Base-by-base conservation (phyloP, 2,113 vertebrate species). In the Tor tambroides region DNA sequence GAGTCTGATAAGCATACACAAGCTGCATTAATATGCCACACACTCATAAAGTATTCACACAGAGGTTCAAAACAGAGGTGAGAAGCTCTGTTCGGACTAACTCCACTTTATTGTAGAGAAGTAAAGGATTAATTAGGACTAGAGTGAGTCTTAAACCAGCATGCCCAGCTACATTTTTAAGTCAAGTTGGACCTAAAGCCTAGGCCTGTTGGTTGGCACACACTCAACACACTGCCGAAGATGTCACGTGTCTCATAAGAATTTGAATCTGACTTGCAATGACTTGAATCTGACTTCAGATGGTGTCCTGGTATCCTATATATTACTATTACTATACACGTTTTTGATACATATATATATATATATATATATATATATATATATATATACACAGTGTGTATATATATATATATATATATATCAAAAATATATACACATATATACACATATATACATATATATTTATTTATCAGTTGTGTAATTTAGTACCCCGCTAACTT, bases 11-110 rank as follows among this genome's bases (percentile, higher is more conserved):
- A 85, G 67, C 56, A 15, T 43, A 65, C 51, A 51, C 28, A 71
- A 10, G 46, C 74, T 51, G 63, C 35, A 88, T 86, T 88, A 89
- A 87, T 89, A 88, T 79, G 51, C 89, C 30, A 84, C 69, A 81
- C 63, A 35, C 43, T 81, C 80, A 89, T 82, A 56, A 78, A 74
- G 59, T 26, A 61, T 43, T 74, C 30, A 78, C 83, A 78, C 1
- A 77, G 77, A 76, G 83, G 83, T 86, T 67, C 72, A n/a, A 69
- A 71, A 17, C 23, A 15, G 76, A 61, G 14, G 1, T 30, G 28
- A 35, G 72, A 59, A 5, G 30, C 19, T 72, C 21, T 12, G 9
- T 61, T 59, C 7, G 3, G n/a, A 46, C 77, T 28, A 49, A 61
- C 83, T 41, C 43, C 11, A 19, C 8, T 78, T 51, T 9, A 77